Conservation (phyloP, 2,888 invertebrate genomes). For the Nomada fucata region DNA sequence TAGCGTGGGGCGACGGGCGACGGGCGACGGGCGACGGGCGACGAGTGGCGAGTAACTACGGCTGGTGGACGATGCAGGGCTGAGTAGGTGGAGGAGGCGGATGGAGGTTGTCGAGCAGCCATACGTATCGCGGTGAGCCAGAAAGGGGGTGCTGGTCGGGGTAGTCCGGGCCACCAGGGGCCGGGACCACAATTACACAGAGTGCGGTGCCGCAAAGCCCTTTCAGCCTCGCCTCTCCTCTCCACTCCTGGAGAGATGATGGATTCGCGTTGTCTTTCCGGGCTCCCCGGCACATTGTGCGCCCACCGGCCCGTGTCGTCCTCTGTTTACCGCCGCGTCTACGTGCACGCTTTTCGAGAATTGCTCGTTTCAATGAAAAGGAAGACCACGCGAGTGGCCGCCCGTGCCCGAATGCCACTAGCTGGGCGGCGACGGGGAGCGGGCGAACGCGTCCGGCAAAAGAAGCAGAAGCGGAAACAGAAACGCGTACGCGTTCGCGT, state of each 20-base stretch:
- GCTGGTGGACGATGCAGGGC: conserved; percentile 24
- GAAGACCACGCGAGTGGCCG: conserved; percentile 49
- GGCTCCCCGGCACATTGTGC: conserved; percentile 72
- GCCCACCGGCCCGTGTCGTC: conserved; percentile 62
- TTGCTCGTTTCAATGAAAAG: conserved; percentile 61
- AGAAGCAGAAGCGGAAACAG: conserved; percentile 46
- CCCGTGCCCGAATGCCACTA: background rate
- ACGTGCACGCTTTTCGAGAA: conserved; percentile 59
- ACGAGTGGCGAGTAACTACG: background rate
- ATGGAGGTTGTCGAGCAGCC: conserved; percentile 50
- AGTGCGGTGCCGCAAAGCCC: conserved; percentile 77
- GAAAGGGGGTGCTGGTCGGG: conserved; percentile 60
- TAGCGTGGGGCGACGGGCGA: background rate
- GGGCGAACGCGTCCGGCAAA: background rate
- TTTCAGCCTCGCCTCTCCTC: conserved; percentile 71
- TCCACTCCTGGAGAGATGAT: conserved; percentile 72
- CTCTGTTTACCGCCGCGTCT: conserved; percentile 59
- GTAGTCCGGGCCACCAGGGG: conserved; percentile 76
- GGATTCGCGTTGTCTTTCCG: conserved; percentile 77
- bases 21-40: background rate
- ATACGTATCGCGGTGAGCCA: conserved; percentile 54
- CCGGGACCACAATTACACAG: conserved; percentile 75
- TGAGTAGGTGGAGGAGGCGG: conserved; percentile 37
- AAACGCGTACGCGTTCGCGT: conserved; percentile 19
- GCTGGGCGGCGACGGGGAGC: background rate